phyloP scores from a whole-genome alignment of 1,140 invertebrate species.

The Bombus terrestris region DNA sequence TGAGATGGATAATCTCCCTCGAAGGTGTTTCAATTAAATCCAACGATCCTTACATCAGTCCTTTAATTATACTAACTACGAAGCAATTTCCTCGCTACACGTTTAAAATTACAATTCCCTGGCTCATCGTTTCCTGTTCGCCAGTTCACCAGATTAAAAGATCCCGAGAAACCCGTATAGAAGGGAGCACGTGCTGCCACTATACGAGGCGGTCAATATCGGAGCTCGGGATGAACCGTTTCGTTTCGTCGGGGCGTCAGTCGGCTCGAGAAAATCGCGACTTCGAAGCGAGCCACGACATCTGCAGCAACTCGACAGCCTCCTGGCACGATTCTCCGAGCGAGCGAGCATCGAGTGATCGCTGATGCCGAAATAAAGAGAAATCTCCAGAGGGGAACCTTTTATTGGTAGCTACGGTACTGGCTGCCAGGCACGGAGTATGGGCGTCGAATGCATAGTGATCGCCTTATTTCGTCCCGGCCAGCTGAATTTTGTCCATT shows the following conservation, averaged over 20 bases:
- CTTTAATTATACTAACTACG: background rate
- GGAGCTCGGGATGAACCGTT: background rate
- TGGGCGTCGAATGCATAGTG: slow-evolving; percentile 66
- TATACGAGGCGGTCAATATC: background rate
- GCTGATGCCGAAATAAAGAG: slow-evolving; percentile 66
- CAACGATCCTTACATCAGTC: background rate
- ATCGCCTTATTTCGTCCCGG: slow-evolving; percentile 67
- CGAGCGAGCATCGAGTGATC: slow-evolving; percentile 41
- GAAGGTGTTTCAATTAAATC: background rate
- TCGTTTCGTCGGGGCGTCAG: background rate
- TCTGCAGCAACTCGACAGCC: slow-evolving; percentile 31
- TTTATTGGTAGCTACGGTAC: slow-evolving; percentile 48
- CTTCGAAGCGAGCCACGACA: slow-evolving; percentile 41
- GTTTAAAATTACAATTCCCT: background rate
- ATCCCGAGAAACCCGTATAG: background rate
- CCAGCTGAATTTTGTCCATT: slow-evolving; percentile 51
- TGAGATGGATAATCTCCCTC: too few species aligned
- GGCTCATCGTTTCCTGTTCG: background rate
- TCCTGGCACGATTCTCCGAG: slow-evolving; percentile 17
- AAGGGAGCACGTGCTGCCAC: background rate
- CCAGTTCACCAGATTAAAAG: background rate
- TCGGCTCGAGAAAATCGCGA: background rate
- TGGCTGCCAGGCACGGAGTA: slow-evolving; percentile 16
- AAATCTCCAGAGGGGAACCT: slow-evolving; percentile 43
- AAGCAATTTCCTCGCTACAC: background rate